Evolutionary conservation across 2,888 invertebrate species (phyloP).

Genomic region (Noctua comes): DNA sequence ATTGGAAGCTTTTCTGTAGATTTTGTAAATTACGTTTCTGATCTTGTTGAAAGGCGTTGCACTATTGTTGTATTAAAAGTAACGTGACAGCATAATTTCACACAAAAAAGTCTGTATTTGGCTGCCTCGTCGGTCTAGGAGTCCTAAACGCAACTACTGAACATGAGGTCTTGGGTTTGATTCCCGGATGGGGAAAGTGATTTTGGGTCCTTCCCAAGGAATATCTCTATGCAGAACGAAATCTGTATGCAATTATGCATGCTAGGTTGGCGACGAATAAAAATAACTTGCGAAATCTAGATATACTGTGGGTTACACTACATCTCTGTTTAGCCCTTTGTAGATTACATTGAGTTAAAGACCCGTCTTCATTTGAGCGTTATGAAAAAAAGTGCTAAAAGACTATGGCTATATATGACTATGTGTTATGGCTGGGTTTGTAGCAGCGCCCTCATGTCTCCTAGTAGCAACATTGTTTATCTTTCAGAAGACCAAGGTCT

Average conservation of each 20-base stretch:
- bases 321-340: neutral
- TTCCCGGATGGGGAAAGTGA: too few species aligned
- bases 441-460: neutral
- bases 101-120: neutral
- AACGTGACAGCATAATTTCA: neutral
- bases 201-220: too few species aligned
- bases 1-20: neutral
- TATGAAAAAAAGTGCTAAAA: neutral
- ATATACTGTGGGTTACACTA: neutral
- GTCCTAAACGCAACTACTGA: neutral
- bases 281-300: neutral
- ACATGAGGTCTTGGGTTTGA: neutral
- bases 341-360: neutral
- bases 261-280: neutral
- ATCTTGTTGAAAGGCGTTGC: neutral
- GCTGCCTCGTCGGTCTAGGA: neutral
- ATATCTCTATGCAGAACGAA: too few species aligned
- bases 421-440: too few species aligned
- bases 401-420: neutral
- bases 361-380: neutral
- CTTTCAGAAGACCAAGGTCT: neutral
- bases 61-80: neutral
- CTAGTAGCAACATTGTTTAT: neutral
- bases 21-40: neutral
- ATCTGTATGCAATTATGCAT: neutral